A percentile compares a stretch with the other conserved stretches of the same genome.
These are phyloP conservation scores for Orthonyx spaldingii DNA, from an alignment of 2,113 vertebrate genomes.

Conservation along the genomic window DNA sequence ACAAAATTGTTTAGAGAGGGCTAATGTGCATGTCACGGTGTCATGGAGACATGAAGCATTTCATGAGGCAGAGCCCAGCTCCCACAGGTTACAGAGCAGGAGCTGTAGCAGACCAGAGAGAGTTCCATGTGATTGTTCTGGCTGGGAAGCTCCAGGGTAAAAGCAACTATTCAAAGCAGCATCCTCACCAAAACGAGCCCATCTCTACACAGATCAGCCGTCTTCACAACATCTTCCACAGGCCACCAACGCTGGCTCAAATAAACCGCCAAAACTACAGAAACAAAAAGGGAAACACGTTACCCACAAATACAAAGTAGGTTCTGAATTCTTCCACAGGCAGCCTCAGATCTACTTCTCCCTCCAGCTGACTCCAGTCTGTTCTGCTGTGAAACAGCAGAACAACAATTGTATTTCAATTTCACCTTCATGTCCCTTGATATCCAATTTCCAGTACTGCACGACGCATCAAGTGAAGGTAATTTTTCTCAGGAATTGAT, in stretches of 20 bases:
- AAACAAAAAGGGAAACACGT: neutral
- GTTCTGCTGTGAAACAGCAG: neutral
- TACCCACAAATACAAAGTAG: neutral
- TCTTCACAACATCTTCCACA: conserved; percentile 79
- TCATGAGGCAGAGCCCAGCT: neutral
- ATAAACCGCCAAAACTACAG: conserved; percentile 82
- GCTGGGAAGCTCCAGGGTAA: neutral
- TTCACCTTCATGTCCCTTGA: neutral
- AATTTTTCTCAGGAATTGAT: neutral
- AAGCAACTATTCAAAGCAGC: neutral
- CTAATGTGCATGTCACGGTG: neutral
- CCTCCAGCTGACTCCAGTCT: neutral
- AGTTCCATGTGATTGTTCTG: neutral
- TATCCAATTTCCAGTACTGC: neutral
- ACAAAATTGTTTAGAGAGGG: neutral
- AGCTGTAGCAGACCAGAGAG: neutral
- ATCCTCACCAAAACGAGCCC: conserved; percentile 78
- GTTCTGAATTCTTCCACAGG: neutral
- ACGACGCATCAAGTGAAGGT: neutral
- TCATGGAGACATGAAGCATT: neutral
- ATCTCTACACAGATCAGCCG: conserved; percentile 71
- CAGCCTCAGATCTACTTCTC: neutral
- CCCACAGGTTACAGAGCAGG: neutral
- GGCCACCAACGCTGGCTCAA: conserved; percentile 81
- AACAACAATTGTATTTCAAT: neutral